phyloP scores from a whole-genome alignment of 2,113 vertebrate genomes.

The Hirundichthys speculiger region DNA sequence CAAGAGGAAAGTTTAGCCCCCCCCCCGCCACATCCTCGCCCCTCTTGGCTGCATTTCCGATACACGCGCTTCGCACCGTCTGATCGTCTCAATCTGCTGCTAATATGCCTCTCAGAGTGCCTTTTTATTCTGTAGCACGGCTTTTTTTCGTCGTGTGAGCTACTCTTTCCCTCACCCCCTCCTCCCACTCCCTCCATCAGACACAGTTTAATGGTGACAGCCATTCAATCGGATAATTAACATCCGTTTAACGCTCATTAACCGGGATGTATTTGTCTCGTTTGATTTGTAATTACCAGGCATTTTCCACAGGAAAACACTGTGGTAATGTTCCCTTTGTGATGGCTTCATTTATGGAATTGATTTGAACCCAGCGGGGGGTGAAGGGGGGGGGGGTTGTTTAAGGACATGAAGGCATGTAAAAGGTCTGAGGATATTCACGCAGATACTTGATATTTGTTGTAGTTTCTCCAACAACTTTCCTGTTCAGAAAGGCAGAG shows the following conservation, averaged over 20 bases:
- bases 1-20: constrained; percentile 42
- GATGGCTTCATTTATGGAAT: constrained; percentile 70
- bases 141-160: constrained; percentile 11
- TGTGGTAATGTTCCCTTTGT: constrained; percentile 58
- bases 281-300: constrained; percentile 79
- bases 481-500: neutral
- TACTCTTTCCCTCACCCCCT: constrained; percentile 12
- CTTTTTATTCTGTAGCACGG: neutral
- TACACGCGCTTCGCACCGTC: constrained; percentile 44
- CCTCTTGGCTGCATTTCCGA: constrained; percentile 38
- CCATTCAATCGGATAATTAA: constrained; percentile 83
- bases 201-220: constrained; percentile 78
- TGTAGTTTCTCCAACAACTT: neutral
- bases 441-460: constrained; percentile 4
- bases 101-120: constrained; percentile 48
- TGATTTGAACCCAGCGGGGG: constrained; percentile 68
- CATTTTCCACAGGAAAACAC: constrained; percentile 72
- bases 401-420: constrained; percentile 15
- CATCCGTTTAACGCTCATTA: constrained; percentile 81
- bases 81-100: constrained; percentile 57
- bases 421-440: constrained; percentile 18
- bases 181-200: constrained; percentile 64
- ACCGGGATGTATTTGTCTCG: constrained; percentile 75
- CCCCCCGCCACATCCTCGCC: constrained; percentile 19
- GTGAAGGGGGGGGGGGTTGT: constrained; percentile 29